Percentiles rank a stretch among this genome's conserved stretches.
phyloP scores from a whole-genome alignment of 1,140 invertebrate species.

The Liolophura sinensis region DNA sequence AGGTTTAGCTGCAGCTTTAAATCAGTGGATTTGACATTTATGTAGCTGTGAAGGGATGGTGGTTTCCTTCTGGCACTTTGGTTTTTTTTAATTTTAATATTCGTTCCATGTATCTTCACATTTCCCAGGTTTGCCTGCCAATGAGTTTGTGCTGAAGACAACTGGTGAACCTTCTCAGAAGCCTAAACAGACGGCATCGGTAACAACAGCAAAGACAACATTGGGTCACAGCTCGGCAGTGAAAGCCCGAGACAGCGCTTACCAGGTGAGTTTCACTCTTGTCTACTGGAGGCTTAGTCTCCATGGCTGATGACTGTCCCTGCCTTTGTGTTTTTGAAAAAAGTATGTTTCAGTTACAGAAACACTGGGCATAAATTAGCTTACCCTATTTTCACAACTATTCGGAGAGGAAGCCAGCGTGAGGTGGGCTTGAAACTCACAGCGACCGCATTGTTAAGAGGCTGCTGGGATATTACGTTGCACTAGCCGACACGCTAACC shows the following conservation, averaged over 20 bases:
- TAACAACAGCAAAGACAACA: constrained; percentile 50
- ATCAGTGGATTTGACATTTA: too few relatives aligned
- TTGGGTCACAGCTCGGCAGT: constrained; percentile 47
- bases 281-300: neutral
- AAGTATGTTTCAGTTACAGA: neutral
- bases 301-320: neutral
- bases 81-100: neutral
- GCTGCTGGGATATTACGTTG: too few relatives aligned
- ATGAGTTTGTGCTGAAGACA: constrained; percentile 31
- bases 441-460: too few relatives aligned
- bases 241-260: constrained; percentile 44
- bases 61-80: too few relatives aligned
- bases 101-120: neutral
- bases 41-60: too few relatives aligned
- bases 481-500: too few relatives aligned
- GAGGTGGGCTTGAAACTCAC: too few relatives aligned
- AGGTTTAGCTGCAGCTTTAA: too few relatives aligned
- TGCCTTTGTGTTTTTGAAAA: neutral
- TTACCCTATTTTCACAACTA: neutral
- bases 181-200: constrained; percentile 38
- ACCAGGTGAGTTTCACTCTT: constrained; percentile 33
- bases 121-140: constrained; percentile 38
- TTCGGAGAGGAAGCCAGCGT: too few relatives aligned
- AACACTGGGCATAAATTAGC: neutral
- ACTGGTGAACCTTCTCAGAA: constrained; percentile 23